These are phyloP conservation scores for Apocrypta bakeri DNA, from an alignment of 1,140 invertebrate species.

Conservation along the genomic window DNA sequence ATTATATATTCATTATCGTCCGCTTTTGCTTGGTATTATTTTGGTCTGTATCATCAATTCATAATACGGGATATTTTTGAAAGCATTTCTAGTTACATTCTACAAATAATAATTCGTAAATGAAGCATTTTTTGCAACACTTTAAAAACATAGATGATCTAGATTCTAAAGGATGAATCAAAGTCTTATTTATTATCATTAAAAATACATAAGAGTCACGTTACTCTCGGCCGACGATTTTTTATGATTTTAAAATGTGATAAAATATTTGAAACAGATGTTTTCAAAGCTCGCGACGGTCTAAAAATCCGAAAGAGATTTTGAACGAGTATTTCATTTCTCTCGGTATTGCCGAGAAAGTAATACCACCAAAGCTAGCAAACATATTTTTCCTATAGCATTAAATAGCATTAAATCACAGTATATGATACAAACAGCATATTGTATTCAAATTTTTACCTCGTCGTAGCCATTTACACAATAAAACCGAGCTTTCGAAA, in stretches of 20 bases:
- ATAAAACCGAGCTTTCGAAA: too few species aligned
- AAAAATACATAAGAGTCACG: not conserved
- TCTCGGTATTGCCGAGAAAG: too few species aligned
- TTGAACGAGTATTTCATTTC: too few species aligned
- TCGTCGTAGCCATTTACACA: too few species aligned
- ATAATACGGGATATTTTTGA: not conserved
- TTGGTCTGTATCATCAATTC: too few species aligned
- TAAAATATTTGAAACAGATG: not conserved
- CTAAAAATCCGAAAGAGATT: too few species aligned
- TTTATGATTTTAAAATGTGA: not conserved
- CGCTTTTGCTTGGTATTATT: too few species aligned
- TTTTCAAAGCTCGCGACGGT: not conserved
- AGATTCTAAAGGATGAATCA: not conserved
- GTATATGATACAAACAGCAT: not conserved
- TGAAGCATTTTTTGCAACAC: not conserved
- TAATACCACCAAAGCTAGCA: too few species aligned
- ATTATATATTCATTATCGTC: too few species aligned
- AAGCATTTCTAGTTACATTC: not conserved
- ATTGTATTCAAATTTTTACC: not conserved
- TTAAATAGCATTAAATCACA: not conserved
- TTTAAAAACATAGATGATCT: not conserved
- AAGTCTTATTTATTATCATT: not conserved
- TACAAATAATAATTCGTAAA: not conserved
- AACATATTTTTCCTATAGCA: not conserved
- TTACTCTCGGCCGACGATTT: not conserved